phyloP scores from a whole-genome alignment of 2,888 invertebrate species.

The Polyommatus iphigenia region DNA sequence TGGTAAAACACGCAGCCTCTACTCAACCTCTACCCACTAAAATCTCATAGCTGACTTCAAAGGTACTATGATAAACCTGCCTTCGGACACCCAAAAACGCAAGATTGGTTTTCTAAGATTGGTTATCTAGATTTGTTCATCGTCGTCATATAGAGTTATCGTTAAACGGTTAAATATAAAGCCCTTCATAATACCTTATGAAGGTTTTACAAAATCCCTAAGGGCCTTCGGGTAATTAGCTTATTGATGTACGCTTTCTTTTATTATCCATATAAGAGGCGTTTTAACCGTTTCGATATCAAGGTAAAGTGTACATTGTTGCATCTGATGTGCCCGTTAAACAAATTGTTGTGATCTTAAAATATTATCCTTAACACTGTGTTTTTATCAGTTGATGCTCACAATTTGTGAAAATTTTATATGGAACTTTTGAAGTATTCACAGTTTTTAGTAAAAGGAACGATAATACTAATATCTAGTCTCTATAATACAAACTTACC shows the following conservation, averaged over 20 bases:
- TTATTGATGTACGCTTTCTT: slow-evolving; percentile 15
- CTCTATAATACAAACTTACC: no score
- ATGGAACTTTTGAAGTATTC: no score
- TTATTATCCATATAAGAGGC: slow-evolving; percentile 6
- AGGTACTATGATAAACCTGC: no score
- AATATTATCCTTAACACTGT: not conserved
- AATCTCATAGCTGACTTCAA: no score
- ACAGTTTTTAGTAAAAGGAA: no score
- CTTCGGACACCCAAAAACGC: no score
- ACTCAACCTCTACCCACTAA: no score
- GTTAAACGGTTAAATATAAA: not conserved
- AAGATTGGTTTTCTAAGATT: no score
- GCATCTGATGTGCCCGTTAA: not conserved
- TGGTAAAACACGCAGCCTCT: no score
- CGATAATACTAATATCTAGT: no score
- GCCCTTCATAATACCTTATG: not conserved
- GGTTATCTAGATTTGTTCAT: not conserved
- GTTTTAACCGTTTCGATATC: not conserved
- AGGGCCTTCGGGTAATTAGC: not conserved
- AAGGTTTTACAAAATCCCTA: not conserved
- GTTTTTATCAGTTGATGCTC: not conserved
- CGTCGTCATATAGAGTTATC: not conserved
- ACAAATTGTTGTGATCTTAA: not conserved
- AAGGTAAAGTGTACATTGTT: not conserved
- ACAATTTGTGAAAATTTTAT: no score